Base-by-base conservation (phyloP, 2,888 invertebrate genomes). In the Holacanthella duospinosa region DNA sequence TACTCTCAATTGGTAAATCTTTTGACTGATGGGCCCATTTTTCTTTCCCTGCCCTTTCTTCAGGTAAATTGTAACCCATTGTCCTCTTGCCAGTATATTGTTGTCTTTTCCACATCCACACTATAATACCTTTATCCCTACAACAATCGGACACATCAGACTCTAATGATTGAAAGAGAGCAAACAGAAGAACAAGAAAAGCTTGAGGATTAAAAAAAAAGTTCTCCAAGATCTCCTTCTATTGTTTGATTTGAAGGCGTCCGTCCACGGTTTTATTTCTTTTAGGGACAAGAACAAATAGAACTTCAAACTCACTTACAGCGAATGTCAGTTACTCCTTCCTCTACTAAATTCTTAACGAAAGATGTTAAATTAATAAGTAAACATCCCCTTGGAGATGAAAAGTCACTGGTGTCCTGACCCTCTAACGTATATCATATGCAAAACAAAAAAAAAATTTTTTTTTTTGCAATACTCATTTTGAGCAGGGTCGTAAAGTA, bases 331-430 rank as follows among this genome's bases (percentile, higher is more conserved):
- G 43, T 16, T 9, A 55, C 63, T 60, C 36, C 27, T 61, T 61
- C 53, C 54, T 55, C 65, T 60, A 57, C 48, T 63, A 61, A 62
- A 61, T 58, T 26, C 59, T 56, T 55, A 54, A 60, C 57, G 60
- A 62, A 68, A 72, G 68, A 70, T 66, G 72, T 65, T 72, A 72
- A 72, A 72, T 70, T 70, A 70, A 68, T 67, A 72, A 70, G 70
- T 61, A 70, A 72, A 72, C 69, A 71, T 69, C 67, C 70, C 67
- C 62, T 64, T 63, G 25, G 29, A n/a, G 9, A 25, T n/a, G n/a
- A 25, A 53, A 53, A n/a, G 24, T n/a, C 9, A 53, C 4, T 6
- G 9, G 25, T 6, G n/a, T 12, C 25, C 25, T 25, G 24, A n/a
- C 25, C 25, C 54, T 21, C n/a, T n/a, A n/a, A n/a, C n/a, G n/a